Evolutionary conservation across 2,113 vertebrate genomes (phyloP).

Genomic region (Pelodiscus sinensis): DNA sequence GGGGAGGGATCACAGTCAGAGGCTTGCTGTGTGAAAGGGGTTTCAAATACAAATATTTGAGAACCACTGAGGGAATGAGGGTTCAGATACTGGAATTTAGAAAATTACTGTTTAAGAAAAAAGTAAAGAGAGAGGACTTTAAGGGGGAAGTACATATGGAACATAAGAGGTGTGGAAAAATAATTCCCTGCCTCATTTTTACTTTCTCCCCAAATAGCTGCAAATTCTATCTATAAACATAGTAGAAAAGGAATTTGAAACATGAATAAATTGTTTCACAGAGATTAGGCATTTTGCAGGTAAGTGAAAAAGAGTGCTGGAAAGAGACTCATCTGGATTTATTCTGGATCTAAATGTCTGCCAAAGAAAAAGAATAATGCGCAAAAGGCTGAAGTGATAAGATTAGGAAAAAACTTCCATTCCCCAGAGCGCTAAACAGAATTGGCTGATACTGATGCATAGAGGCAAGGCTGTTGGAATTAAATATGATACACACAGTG

Average conservation of each 20-base stretch:
- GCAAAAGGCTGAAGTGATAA: constrained; percentile 18
- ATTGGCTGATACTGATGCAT: background rate
- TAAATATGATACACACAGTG: constrained; percentile 22
- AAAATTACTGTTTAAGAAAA: constrained; percentile 34
- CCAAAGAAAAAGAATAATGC: constrained; percentile 16
- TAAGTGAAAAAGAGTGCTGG: background rate
- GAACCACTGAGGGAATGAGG: background rate
- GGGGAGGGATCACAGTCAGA: too few relatives aligned
- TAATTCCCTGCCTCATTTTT: constrained; percentile 7
- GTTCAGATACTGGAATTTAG: background rate
- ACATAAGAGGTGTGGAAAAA: constrained; percentile 5
- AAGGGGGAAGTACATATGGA: background rate
- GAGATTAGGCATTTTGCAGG: background rate
- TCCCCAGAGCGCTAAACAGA: constrained; percentile 37
- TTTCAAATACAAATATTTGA: too few relatives aligned
- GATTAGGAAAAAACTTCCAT: background rate
- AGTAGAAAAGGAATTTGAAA: constrained; percentile 15
- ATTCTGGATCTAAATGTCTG: constrained; percentile 52
- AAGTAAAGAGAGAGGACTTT: background rate
- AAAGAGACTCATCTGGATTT: constrained; percentile 8
- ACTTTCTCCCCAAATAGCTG: constrained; percentile 2
- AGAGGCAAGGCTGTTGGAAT: background rate
- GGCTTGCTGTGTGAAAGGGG: too few relatives aligned
- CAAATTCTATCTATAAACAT: constrained; percentile 10
- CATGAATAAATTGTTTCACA: background rate